Percentiles rank a stretch among this genome's conserved stretches.
phyloP scores from a whole-genome alignment of 2,797 vertebrate genomes.

The Bryconaethiops microstoma region DNA sequence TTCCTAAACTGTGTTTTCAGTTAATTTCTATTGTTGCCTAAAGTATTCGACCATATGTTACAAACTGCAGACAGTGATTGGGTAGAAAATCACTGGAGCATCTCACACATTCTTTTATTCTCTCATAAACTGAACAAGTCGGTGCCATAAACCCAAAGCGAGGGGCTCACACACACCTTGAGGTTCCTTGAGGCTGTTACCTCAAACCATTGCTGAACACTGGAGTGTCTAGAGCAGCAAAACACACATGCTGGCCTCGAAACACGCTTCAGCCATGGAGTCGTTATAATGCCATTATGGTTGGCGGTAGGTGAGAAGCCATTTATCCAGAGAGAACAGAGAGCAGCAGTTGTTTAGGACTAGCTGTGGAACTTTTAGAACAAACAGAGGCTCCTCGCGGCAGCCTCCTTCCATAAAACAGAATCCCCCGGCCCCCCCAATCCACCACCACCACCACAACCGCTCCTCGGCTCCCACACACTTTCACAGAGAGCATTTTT shows the following conservation, averaged over 20 bases:
- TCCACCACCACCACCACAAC: background rate
- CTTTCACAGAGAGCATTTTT: conserved; percentile 32
- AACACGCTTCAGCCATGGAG: conserved; percentile 16
- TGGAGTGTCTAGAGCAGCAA: background rate
- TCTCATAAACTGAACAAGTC: background rate
- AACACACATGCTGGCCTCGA: conserved; percentile 5
- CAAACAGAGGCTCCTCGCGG: conserved; percentile 10
- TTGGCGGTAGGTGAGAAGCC: conserved; percentile 22
- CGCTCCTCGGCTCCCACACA: background rate
- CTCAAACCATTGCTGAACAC: background rate
- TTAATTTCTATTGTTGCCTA: too few relatives aligned
- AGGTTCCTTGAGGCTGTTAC: conserved; percentile 15
- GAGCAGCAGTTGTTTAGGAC: conserved; percentile 12
- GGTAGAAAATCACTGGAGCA: background rate
- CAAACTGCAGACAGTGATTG: too few relatives aligned
- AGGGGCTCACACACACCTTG: conserved; percentile 1
- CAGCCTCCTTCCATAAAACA: background rate
- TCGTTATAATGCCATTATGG: conserved; percentile 38
- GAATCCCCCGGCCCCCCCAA: background rate
- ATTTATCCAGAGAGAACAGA: conserved; percentile 40
- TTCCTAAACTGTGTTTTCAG: too few relatives aligned
- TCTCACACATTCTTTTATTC: background rate
- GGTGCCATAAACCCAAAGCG: background rate
- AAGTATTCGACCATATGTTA: too few relatives aligned
- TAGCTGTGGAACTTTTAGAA: conserved; percentile 19